Conservation (phyloP, 2,113 vertebrate species). For the Orycteropus afer region DNA sequence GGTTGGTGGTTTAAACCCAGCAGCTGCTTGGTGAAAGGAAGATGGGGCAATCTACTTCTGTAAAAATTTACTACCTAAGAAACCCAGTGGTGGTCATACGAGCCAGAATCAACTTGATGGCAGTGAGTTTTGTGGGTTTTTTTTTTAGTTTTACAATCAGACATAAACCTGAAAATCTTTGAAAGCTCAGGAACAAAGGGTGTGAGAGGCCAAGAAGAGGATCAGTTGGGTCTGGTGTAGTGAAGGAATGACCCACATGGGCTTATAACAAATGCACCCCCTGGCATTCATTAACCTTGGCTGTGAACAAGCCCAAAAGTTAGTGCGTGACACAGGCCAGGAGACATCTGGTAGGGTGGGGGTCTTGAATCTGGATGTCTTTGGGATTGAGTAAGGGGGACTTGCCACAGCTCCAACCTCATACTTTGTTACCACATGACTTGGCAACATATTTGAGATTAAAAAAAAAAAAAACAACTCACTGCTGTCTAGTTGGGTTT, state of each 20-base stretch:
- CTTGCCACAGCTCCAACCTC: too few relatives aligned
- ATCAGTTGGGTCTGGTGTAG: neutral
- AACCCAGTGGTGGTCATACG: too few relatives aligned
- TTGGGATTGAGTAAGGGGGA: neutral
- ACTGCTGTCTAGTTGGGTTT: too few relatives aligned
- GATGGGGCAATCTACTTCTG: too few relatives aligned
- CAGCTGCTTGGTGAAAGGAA: too few relatives aligned
- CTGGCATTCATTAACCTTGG: neutral
- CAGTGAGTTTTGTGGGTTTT: too few relatives aligned
- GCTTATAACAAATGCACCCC: accelerated
- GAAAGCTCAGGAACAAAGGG: neutral
- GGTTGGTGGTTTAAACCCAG: too few relatives aligned
- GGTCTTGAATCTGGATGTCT: neutral
- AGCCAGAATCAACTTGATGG: too few relatives aligned
- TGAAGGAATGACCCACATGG: neutral
- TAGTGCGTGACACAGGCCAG: neutral
- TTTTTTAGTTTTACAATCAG: too few relatives aligned
- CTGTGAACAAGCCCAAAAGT: neutral
- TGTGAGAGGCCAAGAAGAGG: neutral
- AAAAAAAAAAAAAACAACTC: too few relatives aligned
- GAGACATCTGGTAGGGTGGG: neutral
- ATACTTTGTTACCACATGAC: too few relatives aligned
- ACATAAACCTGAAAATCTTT: neutral
- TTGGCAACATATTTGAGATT: neutral
- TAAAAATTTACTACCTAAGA: too few relatives aligned